These are phyloP conservation scores for Dasysyrphus albostriatus DNA, from an alignment of 2,888 invertebrate genomes.

Conservation along the genomic window DNA sequence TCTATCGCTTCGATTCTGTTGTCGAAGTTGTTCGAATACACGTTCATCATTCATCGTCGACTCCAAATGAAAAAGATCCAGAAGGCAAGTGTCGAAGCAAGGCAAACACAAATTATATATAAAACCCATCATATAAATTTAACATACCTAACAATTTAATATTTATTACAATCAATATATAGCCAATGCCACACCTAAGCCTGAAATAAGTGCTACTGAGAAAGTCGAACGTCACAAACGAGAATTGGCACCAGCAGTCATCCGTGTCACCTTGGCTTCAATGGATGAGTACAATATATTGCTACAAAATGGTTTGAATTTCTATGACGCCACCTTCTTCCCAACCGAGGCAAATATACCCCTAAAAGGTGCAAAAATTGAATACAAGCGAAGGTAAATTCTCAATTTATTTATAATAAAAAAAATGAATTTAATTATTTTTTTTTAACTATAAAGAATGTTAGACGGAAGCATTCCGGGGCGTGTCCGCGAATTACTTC, in stretches of 20 bases:
- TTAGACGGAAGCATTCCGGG: conserved; percentile 88
- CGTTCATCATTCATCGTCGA: conserved; percentile 81
- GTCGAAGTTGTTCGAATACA: conserved; percentile 91
- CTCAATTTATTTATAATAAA: conserved; percentile 19
- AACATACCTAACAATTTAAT: neutral
- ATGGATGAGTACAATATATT: conserved; percentile 91
- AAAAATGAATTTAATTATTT: conserved; percentile 30
- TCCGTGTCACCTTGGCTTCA: conserved; percentile 90
- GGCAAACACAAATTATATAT: neutral
- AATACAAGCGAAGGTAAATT: conserved; percentile 83
- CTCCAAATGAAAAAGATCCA: conserved; percentile 78
- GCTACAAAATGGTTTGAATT: conserved; percentile 93
- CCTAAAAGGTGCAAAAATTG: conserved; percentile 87
- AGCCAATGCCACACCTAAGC: conserved; percentile 57
- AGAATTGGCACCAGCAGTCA: conserved; percentile 87
- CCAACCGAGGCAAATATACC: conserved; percentile 91
- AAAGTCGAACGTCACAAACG: conserved; percentile 82
- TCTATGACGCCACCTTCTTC: conserved; percentile 94
- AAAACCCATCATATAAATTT: neutral
- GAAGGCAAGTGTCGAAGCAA: conserved; percentile 79
- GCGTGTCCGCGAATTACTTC: conserved; percentile 89
- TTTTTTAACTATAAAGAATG: conserved; percentile 84
- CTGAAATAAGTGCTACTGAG: conserved; percentile 39
- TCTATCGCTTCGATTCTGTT: conserved; percentile 91
- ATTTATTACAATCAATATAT: neutral